Conservation (phyloP, 1,140 invertebrate species). For the Drosophila triauraria region DNA sequence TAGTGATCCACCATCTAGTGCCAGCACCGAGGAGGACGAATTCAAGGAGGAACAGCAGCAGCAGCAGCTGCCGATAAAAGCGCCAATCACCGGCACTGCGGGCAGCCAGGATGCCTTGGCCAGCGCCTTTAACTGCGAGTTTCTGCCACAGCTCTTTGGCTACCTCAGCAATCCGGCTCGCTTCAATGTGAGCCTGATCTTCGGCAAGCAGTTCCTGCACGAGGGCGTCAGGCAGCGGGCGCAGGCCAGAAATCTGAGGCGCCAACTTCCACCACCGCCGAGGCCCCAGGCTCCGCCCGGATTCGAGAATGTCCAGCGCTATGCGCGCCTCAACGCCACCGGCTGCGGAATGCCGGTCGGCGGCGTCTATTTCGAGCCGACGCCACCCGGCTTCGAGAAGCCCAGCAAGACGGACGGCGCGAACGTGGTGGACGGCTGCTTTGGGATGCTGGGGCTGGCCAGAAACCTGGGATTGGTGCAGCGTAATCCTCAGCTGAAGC, state of each 20-base stretch:
- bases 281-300: slow-evolving; percentile 16
- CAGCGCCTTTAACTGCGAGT: background rate
- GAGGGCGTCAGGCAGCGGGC: slow-evolving; percentile 45
- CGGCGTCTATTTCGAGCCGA: slow-evolving; percentile 45
- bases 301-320: slow-evolving; percentile 32
- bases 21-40: background rate
- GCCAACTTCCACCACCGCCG: no score
- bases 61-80: background rate
- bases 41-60: no score
- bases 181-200: slow-evolving; percentile 37
- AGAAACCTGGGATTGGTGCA: slow-evolving; percentile 20
- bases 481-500: slow-evolving; percentile 10
- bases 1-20: slow-evolving; percentile 6
- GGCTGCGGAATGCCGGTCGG: slow-evolving; percentile 47
- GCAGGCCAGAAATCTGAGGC: background rate
- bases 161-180: background rate
- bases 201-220: slow-evolving; percentile 51
- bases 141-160: slow-evolving; percentile 5
- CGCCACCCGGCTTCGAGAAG: background rate
- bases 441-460: slow-evolving; percentile 56
- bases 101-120: background rate
- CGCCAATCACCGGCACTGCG: background rate
- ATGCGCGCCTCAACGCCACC: slow-evolving; percentile 49
- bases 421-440: slow-evolving; percentile 17
- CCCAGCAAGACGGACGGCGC: background rate